These are phyloP conservation scores for Apantesis nais DNA, from an alignment of 2,888 invertebrate genomes.

Conservation along the genomic window DNA sequence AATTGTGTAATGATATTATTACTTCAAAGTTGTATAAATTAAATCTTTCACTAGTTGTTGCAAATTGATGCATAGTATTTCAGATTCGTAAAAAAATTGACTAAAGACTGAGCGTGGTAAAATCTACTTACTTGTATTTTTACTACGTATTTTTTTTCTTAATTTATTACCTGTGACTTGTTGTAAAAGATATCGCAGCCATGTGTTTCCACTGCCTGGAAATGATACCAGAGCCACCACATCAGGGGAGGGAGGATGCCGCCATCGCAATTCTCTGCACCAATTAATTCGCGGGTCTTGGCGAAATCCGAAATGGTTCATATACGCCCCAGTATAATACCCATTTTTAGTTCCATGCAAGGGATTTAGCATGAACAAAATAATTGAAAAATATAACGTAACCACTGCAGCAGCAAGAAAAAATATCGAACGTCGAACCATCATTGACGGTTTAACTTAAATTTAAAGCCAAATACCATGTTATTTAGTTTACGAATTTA, in stretches of 20 bases:
- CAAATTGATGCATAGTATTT: too few species aligned
- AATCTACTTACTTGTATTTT: neutral
- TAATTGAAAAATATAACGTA: conserved; percentile 74
- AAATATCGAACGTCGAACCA: conserved; percentile 75
- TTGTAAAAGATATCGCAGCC: conserved; percentile 92
- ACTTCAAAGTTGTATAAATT: too few species aligned
- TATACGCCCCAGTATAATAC: conserved; percentile 62
- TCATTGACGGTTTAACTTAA: conserved; percentile 37
- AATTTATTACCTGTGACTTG: conserved; percentile 88
- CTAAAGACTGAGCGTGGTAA: neutral
- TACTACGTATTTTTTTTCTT: neutral
- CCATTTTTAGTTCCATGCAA: conserved; percentile 61
- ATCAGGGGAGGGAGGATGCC: conserved; percentile 74
- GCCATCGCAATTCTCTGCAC: conserved; percentile 82
- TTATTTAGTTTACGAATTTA: neutral
- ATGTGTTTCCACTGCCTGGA: conserved; percentile 94
- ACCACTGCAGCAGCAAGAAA: conserved; percentile 68
- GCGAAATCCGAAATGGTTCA: conserved; percentile 64
- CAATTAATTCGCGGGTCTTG: conserved; percentile 73
- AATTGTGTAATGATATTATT: too few species aligned
- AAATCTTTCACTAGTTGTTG: too few species aligned
- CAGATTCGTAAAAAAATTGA: neutral
- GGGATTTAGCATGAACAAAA: conserved; percentile 74
- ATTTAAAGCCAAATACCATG: neutral
- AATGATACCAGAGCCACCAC: conserved; percentile 90